Evolutionary conservation across 2,888 invertebrate species (phyloP).

Genomic region (Polydrusus cervinus): DNA sequence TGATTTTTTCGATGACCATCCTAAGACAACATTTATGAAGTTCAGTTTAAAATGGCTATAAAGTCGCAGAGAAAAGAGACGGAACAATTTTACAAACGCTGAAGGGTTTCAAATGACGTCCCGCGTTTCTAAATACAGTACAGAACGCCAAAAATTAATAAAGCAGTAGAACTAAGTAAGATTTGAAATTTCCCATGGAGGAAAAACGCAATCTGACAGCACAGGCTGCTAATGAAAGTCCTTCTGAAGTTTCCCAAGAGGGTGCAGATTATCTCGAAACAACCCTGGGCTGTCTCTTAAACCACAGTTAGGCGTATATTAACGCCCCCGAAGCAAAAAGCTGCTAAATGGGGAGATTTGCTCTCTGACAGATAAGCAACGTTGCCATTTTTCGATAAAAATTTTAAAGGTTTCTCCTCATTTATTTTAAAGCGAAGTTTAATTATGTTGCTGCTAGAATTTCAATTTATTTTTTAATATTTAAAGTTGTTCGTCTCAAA

Average conservation of each 20-base stretch:
- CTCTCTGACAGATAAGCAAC: slow-evolving; percentile 11
- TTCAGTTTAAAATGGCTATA: too few species aligned
- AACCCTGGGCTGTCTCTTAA: slow-evolving; percentile 47
- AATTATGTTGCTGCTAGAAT: too few species aligned
- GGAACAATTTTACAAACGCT: too few species aligned
- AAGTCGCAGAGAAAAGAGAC: too few species aligned
- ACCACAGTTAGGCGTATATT: slow-evolving; percentile 46
- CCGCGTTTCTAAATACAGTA: too few species aligned
- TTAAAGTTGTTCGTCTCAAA: too few species aligned
- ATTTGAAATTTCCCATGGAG: not conserved
- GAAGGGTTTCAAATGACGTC: too few species aligned
- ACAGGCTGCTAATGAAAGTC: slow-evolving; percentile 35
- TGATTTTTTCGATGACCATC: too few species aligned
- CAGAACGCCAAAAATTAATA: not conserved
- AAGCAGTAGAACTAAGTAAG: not conserved
- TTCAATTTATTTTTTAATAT: too few species aligned
- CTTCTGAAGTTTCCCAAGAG: slow-evolving; percentile 35
- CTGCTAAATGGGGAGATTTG: slow-evolving; percentile 34
- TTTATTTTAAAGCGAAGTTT: too few species aligned
- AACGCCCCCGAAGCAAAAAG: slow-evolving; percentile 33
- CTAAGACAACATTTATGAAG: too few species aligned
- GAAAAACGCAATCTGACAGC: slow-evolving; percentile 6
- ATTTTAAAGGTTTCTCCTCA: not conserved
- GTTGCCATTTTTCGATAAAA: not conserved
- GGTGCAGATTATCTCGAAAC: slow-evolving; percentile 41